phyloP scores from a whole-genome alignment of 2,888 invertebrate species.

The Ophion ellenae region DNA sequence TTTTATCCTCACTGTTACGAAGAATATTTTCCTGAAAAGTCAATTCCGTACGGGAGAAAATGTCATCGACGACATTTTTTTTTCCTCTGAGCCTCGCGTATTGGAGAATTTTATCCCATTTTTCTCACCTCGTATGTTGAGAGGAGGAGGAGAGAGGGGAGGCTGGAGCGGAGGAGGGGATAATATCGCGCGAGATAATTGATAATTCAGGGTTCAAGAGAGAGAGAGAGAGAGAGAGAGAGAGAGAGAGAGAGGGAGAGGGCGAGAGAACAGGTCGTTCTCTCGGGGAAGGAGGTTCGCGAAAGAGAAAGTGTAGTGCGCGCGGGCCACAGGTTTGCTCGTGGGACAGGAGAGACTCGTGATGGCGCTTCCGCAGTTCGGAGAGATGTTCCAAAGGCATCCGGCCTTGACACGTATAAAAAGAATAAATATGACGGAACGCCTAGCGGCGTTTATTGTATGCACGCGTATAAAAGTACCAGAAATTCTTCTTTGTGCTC shows the following conservation, averaged over 20 bases:
- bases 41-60: not conserved
- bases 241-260: not conserved
- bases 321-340: not conserved
- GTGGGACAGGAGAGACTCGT: not conserved
- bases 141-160: too few species aligned
- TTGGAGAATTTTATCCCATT: not conserved
- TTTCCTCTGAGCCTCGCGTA: not conserved
- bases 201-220: not conserved
- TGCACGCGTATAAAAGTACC: not conserved
- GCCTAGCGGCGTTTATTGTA: conserved; percentile 18
- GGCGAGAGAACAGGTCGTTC: too few species aligned
- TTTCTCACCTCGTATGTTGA: too few species aligned
- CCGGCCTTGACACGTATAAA: conserved; percentile 67
- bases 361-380: conserved; percentile 49
- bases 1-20: too few species aligned
- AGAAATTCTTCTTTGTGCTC: conserved; percentile 41
- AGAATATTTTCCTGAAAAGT: too few species aligned
- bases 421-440: conserved; percentile 64
- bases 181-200: too few species aligned
- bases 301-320: conserved; percentile 37
- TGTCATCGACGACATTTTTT: not conserved
- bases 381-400: conserved; percentile 42
- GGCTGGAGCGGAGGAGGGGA: too few species aligned
- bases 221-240: not conserved
- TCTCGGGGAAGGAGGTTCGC: not conserved